Evolutionary conservation across 2,113 vertebrate genomes (phyloP).

Genomic region (Cygnus atratus): DNA sequence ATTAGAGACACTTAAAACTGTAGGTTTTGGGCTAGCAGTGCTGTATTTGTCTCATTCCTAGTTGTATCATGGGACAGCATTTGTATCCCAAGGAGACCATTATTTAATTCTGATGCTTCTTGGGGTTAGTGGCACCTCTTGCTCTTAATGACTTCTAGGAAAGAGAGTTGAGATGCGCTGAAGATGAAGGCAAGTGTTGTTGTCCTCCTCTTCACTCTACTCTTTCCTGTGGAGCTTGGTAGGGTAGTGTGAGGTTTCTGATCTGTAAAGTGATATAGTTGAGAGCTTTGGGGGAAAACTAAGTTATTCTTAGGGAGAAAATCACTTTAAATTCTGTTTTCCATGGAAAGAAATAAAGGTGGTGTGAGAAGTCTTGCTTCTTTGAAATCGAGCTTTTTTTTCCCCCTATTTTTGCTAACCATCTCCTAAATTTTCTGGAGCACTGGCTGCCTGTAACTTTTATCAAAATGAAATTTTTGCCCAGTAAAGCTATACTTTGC

Average conservation of each 20-base stretch:
- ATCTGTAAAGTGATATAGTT: neutral
- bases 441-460: neutral
- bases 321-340: neutral
- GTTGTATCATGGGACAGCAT: neutral
- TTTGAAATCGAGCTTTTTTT: neutral
- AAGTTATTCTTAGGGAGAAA: neutral
- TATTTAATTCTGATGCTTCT: neutral
- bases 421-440: neutral
- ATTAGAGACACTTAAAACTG: neutral
- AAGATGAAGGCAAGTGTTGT: neutral
- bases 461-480: neutral
- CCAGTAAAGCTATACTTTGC: neutral
- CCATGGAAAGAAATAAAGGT: neutral
- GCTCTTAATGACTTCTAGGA: neutral
- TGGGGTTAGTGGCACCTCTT: neutral
- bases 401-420: neutral
- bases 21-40: neutral
- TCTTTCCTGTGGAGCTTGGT: neutral
- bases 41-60: neutral
- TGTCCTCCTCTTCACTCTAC: neutral
- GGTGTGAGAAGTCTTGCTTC: neutral
- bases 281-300: neutral
- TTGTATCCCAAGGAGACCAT: neutral
- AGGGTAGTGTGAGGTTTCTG: neutral
- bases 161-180: neutral